A percentile compares a stretch with the other conserved stretches of the same genome.
These are phyloP conservation scores for Chaetodon auriga DNA, from an alignment of 2,113 vertebrate genomes.

Conservation along the genomic window DNA sequence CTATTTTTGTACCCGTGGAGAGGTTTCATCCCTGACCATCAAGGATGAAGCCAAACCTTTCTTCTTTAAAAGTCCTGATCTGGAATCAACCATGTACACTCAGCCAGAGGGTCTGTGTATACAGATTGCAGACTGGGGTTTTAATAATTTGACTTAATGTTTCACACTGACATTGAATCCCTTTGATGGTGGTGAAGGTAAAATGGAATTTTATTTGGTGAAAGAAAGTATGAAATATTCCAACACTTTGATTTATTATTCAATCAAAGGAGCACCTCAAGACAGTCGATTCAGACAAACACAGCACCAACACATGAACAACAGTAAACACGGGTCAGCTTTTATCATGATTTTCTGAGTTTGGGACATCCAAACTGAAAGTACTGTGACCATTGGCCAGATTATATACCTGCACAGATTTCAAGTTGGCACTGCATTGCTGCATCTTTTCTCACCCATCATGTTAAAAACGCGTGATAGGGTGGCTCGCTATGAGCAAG, in stretches of 20 bases:
- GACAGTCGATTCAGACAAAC: constrained; percentile 7
- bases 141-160: neutral
- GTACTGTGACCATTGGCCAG: neutral
- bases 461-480: neutral
- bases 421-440: neutral
- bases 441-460: neutral
- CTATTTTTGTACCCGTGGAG: constrained; percentile 3
- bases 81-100: neutral
- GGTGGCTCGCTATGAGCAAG: neutral
- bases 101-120: neutral
- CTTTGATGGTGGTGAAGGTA: constrained; percentile 23
- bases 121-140: neutral
- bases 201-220: constrained; percentile 4
- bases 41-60: constrained; percentile 17
- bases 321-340: neutral
- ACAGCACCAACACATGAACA: neutral
- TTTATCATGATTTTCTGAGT: neutral
- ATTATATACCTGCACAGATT: neutral
- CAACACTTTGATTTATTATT: constrained; percentile 19
- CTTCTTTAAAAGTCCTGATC: neutral
- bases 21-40: neutral
- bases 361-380: constrained; percentile 4
- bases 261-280: neutral
- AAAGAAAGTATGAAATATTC: constrained; percentile 13
- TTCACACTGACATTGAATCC: neutral